Evolutionary conservation across 2,888 invertebrate species (phyloP).

Genomic region (Epicampocera succincta): DNA sequence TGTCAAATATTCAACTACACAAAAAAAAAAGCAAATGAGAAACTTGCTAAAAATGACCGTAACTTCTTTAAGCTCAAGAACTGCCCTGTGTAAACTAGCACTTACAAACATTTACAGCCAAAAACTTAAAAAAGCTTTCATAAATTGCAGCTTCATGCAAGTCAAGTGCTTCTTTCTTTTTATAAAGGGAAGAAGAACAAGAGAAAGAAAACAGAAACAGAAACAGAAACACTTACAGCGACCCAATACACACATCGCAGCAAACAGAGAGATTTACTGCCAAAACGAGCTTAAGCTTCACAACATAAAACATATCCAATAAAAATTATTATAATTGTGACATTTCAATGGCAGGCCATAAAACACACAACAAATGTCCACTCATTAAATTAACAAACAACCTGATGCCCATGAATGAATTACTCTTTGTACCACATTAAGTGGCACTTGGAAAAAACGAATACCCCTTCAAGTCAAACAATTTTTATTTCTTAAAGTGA

Average conservation of each 20-base stretch:
- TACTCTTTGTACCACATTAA: conserved; percentile 73
- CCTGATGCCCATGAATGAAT: conserved; percentile 73
- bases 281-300: conserved; percentile 26
- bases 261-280: conserved; percentile 31
- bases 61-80: too few species aligned
- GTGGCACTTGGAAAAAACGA: conserved; percentile 72
- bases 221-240: conserved; percentile 12
- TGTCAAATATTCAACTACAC: too few species aligned
- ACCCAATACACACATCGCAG: conserved; percentile 32
- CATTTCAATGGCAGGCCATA: conserved; percentile 53
- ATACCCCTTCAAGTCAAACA: conserved; percentile 61
- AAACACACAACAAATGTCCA: not conserved
- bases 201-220: too few species aligned
- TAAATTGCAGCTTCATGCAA: too few species aligned
- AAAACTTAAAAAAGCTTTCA: too few species aligned
- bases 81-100: too few species aligned
- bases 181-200: not conserved
- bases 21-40: too few species aligned
- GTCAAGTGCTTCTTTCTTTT: not conserved
- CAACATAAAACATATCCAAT: conserved; percentile 11
- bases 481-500: conserved; percentile 18
- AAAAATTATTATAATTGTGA: conserved; percentile 63
- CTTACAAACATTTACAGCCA: too few species aligned
- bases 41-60: too few species aligned
- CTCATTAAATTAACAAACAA: conserved; percentile 71